Evolutionary conservation across 2,888 invertebrate species (phyloP).

Genomic region (Conchocele bisecta): DNA sequence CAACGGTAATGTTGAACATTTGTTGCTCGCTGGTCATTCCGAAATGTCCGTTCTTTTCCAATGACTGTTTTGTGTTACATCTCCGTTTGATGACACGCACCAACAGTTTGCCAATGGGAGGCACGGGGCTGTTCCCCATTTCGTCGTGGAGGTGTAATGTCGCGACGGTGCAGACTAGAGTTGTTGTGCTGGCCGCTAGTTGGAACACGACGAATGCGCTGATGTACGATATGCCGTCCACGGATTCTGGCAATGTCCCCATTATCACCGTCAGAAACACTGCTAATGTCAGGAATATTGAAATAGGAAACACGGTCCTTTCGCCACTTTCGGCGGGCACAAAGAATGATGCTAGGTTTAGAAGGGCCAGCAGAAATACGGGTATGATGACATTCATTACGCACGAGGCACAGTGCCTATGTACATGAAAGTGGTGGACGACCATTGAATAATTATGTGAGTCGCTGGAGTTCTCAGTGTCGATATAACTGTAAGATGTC

Average conservation of each 20-base stretch:
- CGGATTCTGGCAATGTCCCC: constrained; percentile 35
- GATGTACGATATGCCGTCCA: constrained; percentile 41
- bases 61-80: neutral
- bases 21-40: no score
- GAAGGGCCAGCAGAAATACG: constrained; percentile 22
- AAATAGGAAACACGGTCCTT: constrained; percentile 39
- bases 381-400: constrained; percentile 33
- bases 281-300: constrained; percentile 38
- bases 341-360: constrained; percentile 38
- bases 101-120: neutral
- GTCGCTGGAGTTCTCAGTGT: neutral
- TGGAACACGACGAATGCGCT: constrained; percentile 39
- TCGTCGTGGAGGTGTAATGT: constrained; percentile 3
- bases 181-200: constrained; percentile 16
- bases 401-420: constrained; percentile 28
- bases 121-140: neutral
- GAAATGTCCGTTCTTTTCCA: no score
- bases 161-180: constrained; percentile 19
- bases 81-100: constrained; percentile 15
- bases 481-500: neutral
- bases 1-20: no score
- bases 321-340: constrained; percentile 44
- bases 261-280: constrained; percentile 42
- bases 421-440: constrained; percentile 14
- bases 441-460: constrained; percentile 12